A percentile compares a stretch with the other conserved stretches of the same genome.
These are phyloP conservation scores for Mycteria americana DNA, from an alignment of 2,797 vertebrate species.

Conservation along the genomic window DNA sequence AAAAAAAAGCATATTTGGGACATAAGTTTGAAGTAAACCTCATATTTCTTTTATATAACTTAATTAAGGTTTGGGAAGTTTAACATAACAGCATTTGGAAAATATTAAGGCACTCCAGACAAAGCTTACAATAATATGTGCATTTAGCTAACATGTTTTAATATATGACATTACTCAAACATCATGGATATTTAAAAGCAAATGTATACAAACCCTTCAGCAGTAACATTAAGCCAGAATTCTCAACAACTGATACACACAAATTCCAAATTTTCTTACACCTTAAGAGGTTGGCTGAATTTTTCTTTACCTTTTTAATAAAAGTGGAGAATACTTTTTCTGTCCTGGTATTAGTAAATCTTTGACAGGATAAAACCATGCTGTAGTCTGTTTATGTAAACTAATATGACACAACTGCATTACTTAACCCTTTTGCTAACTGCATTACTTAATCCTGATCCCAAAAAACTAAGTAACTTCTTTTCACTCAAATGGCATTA, in stretches of 20 bases:
- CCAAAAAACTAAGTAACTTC: not conserved
- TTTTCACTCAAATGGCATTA: constrained; percentile 4
- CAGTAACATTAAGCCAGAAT: not conserved
- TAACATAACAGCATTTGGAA: not conserved
- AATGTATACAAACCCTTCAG: not conserved
- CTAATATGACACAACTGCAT: not conserved
- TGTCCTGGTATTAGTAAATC: not conserved
- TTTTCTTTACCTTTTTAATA: not conserved
- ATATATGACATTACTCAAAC: not conserved
- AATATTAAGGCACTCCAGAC: not conserved
- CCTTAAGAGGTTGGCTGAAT: not conserved
- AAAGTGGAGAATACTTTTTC: not conserved
- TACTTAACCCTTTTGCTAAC: not conserved
- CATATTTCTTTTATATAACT: not conserved
- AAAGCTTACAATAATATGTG: not conserved
- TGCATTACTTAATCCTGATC: not conserved
- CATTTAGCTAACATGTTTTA: not conserved
- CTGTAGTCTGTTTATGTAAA: not conserved
- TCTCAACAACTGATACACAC: not conserved
- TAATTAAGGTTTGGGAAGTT: not conserved
- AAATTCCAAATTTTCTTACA: not conserved
- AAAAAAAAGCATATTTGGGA: not conserved
- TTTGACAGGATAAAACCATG: not conserved
- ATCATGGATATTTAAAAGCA: not conserved
- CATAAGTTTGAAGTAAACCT: not conserved